Percentiles rank a stretch among this genome's conserved stretches.
phyloP scores from a whole-genome alignment of 2,113 vertebrate species.

The Patagioenas fasciata region DNA sequence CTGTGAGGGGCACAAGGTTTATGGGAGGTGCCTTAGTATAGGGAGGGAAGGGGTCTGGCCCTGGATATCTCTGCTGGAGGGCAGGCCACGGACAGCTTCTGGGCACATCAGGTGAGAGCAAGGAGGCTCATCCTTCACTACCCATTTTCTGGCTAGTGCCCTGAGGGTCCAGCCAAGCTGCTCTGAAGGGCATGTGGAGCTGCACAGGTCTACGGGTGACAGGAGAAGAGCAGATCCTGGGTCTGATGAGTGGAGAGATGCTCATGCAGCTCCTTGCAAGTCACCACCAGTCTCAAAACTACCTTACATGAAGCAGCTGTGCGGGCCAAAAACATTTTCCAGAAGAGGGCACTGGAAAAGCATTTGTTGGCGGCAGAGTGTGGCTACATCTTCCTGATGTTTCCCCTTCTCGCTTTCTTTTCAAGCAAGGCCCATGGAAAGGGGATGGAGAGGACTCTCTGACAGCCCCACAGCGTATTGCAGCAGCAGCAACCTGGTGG shows the following conservation, averaged over 20 bases:
- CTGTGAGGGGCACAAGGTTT: neutral
- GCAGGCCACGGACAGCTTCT: neutral
- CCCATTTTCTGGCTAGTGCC: neutral
- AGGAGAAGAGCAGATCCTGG: neutral
- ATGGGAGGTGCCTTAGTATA: neutral
- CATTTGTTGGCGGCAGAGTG: constrained; percentile 14
- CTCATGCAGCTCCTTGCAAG: neutral
- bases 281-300: neutral
- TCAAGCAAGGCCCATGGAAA: neutral
- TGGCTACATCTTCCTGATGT: neutral
- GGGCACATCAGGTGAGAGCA: neutral
- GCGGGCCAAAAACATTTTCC: constrained; percentile 39
- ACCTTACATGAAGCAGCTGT: neutral
- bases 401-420: neutral
- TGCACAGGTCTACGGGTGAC: neutral
- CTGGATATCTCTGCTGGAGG: neutral
- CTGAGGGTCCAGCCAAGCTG: neutral
- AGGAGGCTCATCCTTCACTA: neutral
- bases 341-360: constrained; percentile 70
- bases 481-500: neutral
- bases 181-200: neutral
- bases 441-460: neutral
- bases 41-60: neutral
- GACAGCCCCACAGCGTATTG: neutral
- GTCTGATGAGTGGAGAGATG: neutral